Evolutionary conservation across 2,113 vertebrate species (phyloP), one percentile per base, ranked within the genome.

Genomic region (Vireo altiloquus): DNA sequence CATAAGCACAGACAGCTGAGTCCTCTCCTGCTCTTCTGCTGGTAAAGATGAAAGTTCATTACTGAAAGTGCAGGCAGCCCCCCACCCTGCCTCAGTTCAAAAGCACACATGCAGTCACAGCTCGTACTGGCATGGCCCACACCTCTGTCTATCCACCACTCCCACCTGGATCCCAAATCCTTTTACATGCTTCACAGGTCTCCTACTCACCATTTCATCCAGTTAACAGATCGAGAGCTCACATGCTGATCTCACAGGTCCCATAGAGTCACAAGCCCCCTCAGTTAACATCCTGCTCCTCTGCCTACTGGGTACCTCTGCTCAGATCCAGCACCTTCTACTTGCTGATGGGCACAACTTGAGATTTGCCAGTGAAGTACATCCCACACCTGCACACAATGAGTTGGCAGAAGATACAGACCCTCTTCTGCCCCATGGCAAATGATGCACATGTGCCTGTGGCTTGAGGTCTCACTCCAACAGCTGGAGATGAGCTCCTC

Each of bases 21-120:
- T 28, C n/a, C 30, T 12, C 18, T 75, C 11, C 19, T 74, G 15
- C 30, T 64, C n/a, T 42, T 72, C 42, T 63, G 15, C 37, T 85
- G 13, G 10, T 15, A 4, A 63, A 68, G 49, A 52, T 9, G 13
- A 9, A 40, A 33, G 7, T 53, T 52, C 25, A 22, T 53, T 70
- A 42, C 12, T 76, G 33, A 33, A 72, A 52, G 11, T 0, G 0
- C 4, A 6, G 54, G 7, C 9, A 7, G 8, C 37, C 23, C 4
- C 15, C 1, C 7, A n/a, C 10, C 12, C 14, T 7, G 19, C 13
- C 22, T 21, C 22, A 35, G 0, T 46, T 78, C 47, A 46, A 24
- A 56, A 66, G 20, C 16, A 37, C 22, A 53, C 7, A 33, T 6
- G 42, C 2, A 14, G n/a, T 4, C 46, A 20, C 4, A 4, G 11